Conservation (phyloP, 2,113 vertebrate species). For the Alouatta palliata region DNA sequence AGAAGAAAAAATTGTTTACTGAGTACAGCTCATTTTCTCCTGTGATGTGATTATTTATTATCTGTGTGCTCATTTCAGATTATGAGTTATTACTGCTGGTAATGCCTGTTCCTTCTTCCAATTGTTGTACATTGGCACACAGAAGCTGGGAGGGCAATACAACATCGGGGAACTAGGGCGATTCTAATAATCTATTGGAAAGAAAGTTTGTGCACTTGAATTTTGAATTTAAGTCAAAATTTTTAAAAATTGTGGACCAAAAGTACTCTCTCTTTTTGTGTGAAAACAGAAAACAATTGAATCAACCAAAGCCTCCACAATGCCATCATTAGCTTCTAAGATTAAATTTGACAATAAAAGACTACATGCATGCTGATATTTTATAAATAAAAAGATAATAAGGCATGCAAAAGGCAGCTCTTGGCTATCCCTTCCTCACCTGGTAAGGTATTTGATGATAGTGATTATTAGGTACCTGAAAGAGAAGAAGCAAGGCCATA, state of each 20-base stretch:
- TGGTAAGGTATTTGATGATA: not conserved
- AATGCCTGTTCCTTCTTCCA: not conserved
- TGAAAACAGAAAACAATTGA: not conserved
- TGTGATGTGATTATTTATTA: not conserved
- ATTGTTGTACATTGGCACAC: not conserved
- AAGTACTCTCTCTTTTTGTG: not conserved
- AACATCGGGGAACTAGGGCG: not conserved
- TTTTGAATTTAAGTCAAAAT: not conserved
- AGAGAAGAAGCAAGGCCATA: not conserved
- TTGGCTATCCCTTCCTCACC: not conserved
- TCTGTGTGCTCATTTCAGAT: not conserved
- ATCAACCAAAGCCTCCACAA: not conserved
- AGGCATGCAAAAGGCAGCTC: not conserved
- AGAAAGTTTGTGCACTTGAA: not conserved
- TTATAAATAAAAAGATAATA: not conserved
- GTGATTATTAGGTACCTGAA: not conserved
- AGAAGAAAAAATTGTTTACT: not conserved
- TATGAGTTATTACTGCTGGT: not conserved
- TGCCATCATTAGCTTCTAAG: not conserved
- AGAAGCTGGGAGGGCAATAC: not conserved
- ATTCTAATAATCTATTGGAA: not conserved
- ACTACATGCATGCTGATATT: not conserved
- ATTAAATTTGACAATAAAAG: slow-evolving; percentile 14
- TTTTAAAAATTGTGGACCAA: not conserved
- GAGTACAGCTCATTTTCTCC: not conserved